Evolutionary conservation across 2,888 invertebrate genomes (phyloP).

Genomic region (Brachyptera putata): DNA sequence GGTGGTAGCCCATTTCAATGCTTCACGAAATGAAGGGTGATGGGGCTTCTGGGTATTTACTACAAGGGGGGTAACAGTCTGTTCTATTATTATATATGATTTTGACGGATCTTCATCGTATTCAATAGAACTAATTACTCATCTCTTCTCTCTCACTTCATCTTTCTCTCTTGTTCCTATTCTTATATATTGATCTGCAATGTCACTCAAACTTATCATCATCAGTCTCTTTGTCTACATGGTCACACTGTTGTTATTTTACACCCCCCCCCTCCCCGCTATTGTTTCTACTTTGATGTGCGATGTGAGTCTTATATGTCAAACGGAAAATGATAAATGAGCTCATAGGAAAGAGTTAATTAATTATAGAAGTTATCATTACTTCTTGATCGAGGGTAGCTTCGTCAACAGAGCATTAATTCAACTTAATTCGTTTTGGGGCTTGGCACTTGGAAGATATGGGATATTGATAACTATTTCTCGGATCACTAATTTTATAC

Average conservation of each 20-base stretch:
- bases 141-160: neutral
- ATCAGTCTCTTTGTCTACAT: neutral
- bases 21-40: slow-evolving; percentile 25
- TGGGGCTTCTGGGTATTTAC: slow-evolving; percentile 28
- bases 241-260: neutral
- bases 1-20: slow-evolving; percentile 24
- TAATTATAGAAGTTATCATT: too few relatives aligned
- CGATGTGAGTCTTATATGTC: neutral
- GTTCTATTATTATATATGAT: neutral
- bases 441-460: too few relatives aligned
- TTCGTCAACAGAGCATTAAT: too few relatives aligned
- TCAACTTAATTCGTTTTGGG: too few relatives aligned
- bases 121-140: slow-evolving; percentile 14
- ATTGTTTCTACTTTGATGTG: neutral
- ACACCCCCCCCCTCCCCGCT: neutral
- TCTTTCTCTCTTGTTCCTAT: neutral
- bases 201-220: neutral
- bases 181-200: neutral
- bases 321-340: neutral
- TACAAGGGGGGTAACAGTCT: slow-evolving; percentile 9
- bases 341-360: too few relatives aligned
- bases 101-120: slow-evolving; percentile 4
- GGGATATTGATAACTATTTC: too few relatives aligned
- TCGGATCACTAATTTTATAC: too few relatives aligned
- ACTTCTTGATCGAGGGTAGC: too few relatives aligned